phyloP scores from a whole-genome alignment of 2,113 vertebrate species.

The Mus pahari region DNA sequence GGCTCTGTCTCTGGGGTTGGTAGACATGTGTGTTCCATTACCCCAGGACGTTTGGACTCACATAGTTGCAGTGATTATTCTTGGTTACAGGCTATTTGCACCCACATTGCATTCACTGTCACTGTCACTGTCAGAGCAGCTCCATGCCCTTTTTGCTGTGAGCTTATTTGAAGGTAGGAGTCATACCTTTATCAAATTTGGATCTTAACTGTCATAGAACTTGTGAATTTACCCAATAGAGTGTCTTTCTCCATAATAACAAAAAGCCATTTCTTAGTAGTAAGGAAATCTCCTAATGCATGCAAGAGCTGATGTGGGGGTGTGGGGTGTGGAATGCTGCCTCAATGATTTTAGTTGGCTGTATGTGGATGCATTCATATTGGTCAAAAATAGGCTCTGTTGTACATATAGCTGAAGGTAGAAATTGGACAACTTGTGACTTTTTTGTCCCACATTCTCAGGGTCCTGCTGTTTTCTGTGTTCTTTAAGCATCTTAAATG shows the following conservation, averaged over 20 bases:
- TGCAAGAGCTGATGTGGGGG: background rate
- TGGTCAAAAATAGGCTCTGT: background rate
- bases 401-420: background rate
- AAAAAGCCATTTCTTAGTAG: background rate
- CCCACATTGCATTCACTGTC: background rate
- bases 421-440: background rate
- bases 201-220: background rate
- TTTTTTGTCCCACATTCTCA: background rate
- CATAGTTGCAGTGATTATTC: background rate
- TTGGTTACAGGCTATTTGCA: background rate
- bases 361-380: background rate
- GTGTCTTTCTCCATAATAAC: background rate
- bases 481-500: background rate
- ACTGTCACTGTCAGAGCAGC: background rate
- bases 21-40: background rate
- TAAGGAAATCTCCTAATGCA: background rate
- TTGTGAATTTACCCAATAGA: background rate
- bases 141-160: background rate
- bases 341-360: slow-evolving; percentile 1
- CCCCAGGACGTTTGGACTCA: background rate
- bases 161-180: background rate
- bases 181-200: background rate
- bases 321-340: background rate
- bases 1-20: background rate
- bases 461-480: background rate